Evolutionary conservation across 2,113 vertebrate species (phyloP).

Genomic region (Mesocricetus auratus): DNA sequence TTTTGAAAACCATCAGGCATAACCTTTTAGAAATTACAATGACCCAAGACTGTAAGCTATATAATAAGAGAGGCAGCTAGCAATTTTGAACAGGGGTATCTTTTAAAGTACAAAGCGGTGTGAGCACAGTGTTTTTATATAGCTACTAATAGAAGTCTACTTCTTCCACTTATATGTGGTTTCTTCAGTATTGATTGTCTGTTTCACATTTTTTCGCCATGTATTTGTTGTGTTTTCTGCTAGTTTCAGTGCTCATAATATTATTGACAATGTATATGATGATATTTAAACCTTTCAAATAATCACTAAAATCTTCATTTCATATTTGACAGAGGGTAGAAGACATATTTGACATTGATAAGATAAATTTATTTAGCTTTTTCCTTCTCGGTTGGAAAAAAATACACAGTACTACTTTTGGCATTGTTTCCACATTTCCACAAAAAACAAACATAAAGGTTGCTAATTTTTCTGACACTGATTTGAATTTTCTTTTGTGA

Average conservation of each 20-base stretch:
- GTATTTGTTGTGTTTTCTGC: not conserved
- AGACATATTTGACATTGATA: not conserved
- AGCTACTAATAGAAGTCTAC: constrained; percentile 36
- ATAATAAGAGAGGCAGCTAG: constrained; percentile 63
- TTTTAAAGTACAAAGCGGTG: constrained; percentile 60
- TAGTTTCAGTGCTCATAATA: not conserved
- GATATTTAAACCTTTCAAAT: not conserved
- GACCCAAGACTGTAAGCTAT: constrained; percentile 50
- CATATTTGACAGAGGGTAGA: not conserved
- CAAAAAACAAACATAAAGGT: not conserved
- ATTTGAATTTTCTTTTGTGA: not conserved
- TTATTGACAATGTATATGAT: not conserved
- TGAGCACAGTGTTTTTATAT: constrained; percentile 58
- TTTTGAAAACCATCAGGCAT: constrained; percentile 65
- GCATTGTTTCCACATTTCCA: accelerated
- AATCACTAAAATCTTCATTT: not conserved
- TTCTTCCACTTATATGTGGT: constrained; percentile 45
- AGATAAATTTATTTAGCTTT: not conserved
- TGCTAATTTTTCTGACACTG: constrained; percentile 3
- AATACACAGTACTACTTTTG: not conserved
- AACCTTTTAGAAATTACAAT: constrained; percentile 68
- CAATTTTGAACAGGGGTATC: constrained; percentile 45
- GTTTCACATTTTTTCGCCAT: not conserved
- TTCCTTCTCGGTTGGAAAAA: not conserved
- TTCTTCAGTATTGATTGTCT: constrained; percentile 51